Base-by-base conservation (phyloP, 2,797 vertebrate genomes). In the Tokudaia muenninki region DNA sequence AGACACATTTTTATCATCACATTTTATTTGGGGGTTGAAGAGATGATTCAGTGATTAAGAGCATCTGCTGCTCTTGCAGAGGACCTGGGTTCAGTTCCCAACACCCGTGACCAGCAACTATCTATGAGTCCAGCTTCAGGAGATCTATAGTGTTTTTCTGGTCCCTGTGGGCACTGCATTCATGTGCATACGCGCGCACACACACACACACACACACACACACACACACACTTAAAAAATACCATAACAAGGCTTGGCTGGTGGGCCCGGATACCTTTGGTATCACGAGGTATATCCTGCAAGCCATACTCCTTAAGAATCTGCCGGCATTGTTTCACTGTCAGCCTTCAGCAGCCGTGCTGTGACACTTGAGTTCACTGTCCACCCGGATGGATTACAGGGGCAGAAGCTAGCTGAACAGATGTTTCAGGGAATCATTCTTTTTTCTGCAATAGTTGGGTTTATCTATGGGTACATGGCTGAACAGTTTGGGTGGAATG, bases 371-470 rank as follows among this genome's bases (percentile, higher is more conserved):
- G 95, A 98, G 98, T 80, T 98, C 99, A 52, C 99, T 99, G 88
- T 99, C 99, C 47, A 99, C 99, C 24, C 99, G 99, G 63, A 99
- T 99, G 99, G 99, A 99, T 98, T 99, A 99, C 96, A 99, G 98
- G 99, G 99, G 95, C 99, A 99, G 98, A 99, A 99, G 95, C 97
- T 99, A 97, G 99, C 99, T 13, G 99, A 99, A 98, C 99, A 99
- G 98, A 99, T 99, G 98, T 99, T 99, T 98, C 99, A 99, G 98
- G 99, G 99, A 80, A 99, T 99, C 96, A 99, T 99, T 96, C 99
- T 99, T 65, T 98, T 99, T 96, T 99, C 99, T 98, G 99, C 99
- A 96, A 98, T 99, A 87, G 99, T 99, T 98, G 99, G 99, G 90
- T 99, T 99, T 67, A 97, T 99, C 96, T 99, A 99, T 61, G 99